phyloP scores from a whole-genome alignment of 2,797 vertebrate genomes.

The Hephaestus fuliginosus region DNA sequence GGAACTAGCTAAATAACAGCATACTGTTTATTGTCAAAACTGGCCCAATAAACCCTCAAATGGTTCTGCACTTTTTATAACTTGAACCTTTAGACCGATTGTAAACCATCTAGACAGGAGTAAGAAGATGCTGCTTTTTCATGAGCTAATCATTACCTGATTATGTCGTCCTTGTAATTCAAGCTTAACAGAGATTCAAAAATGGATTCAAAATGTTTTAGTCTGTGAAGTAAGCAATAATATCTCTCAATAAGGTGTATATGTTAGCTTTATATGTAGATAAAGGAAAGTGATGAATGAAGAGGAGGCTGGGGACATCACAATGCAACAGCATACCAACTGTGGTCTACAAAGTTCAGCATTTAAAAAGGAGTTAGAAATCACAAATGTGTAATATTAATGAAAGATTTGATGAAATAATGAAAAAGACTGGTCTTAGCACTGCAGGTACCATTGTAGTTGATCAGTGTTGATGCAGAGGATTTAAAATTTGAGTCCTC shows the following conservation, averaged over 20 bases:
- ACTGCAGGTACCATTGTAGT: not conserved
- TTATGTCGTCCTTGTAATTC: not conserved
- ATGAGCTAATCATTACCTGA: not conserved
- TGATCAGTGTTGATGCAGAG: not conserved
- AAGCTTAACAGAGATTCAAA: not conserved
- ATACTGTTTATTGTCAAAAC: too few relatives aligned
- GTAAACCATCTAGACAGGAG: not conserved
- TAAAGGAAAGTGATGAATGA: not conserved
- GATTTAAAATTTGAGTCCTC: constrained; percentile 31
- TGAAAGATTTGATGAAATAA: not conserved
- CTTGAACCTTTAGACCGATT: not conserved
- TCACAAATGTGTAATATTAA: not conserved
- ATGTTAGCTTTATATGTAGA: not conserved
- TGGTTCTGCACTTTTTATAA: not conserved
- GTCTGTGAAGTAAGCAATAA: not conserved
- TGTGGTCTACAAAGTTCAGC: not conserved
- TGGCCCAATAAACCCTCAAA: too few relatives aligned
- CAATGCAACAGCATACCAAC: not conserved
- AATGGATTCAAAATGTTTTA: not conserved
- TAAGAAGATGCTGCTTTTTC: not conserved
- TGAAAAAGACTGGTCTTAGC: not conserved
- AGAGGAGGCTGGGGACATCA: not conserved
- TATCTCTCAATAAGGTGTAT: not conserved
- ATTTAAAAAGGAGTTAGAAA: not conserved
- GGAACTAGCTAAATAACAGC: not conserved